phyloP scores from a whole-genome alignment of 2,888 invertebrate genomes.

The Leptopterna dolabrata region DNA sequence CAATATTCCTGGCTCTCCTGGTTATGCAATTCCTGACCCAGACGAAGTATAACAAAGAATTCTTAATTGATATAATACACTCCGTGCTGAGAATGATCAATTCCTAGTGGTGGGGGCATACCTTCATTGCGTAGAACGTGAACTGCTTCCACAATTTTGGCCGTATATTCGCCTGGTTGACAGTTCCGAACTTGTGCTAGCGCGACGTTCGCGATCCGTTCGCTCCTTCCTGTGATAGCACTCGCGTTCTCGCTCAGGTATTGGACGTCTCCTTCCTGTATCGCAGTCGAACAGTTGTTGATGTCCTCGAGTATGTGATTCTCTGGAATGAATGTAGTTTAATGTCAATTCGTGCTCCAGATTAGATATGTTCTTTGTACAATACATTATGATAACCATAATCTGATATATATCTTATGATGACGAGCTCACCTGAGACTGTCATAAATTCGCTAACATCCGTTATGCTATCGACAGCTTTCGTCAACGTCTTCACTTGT shows the following conservation, averaged over 20 bases:
- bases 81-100: not conserved
- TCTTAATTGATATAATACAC: not conserved
- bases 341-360: too few relatives aligned
- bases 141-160: conserved; percentile 13
- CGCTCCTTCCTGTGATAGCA: conserved; percentile 10
- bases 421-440: conserved; percentile 14
- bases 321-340: not conserved
- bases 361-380: too few relatives aligned
- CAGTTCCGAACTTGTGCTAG: conserved; percentile 6
- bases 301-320: conserved; percentile 33
- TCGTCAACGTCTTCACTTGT: conserved; percentile 19
- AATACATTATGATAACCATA: too few relatives aligned
- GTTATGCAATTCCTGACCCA: not conserved
- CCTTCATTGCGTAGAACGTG: conserved; percentile 31
- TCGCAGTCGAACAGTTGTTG: conserved; percentile 28
- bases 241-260: not conserved
- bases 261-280: conserved; percentile 17
- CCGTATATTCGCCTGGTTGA: not conserved
- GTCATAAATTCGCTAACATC: conserved; percentile 12
- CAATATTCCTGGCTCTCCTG: not conserved
- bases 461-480: conserved; percentile 18
- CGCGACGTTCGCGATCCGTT: conserved; percentile 31
- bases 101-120: not conserved
- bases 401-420: too few relatives aligned
- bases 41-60: not conserved